These are phyloP conservation scores for Oryzias javanicus DNA, from an alignment of 2,113 vertebrate species.

Conservation along the genomic window DNA sequence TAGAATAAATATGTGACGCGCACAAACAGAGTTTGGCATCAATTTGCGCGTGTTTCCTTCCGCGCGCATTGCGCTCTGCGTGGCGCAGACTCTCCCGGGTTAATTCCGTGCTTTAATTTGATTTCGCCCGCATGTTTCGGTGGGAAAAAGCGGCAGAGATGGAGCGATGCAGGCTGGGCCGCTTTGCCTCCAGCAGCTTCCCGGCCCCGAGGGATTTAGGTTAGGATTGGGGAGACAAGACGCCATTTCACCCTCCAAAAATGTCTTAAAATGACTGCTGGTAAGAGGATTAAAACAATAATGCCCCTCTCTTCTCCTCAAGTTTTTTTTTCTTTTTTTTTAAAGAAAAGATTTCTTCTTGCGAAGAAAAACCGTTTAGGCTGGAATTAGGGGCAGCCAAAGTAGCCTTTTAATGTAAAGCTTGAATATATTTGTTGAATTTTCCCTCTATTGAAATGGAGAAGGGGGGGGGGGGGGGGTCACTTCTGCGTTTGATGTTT, in stretches of 20 bases:
- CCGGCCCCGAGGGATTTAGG: slow-evolving; percentile 85
- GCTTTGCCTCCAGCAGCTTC: slow-evolving; percentile 82
- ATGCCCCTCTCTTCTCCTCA: slow-evolving; percentile 95
- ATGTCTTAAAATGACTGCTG: slow-evolving; percentile 92
- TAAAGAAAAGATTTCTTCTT: slow-evolving; percentile 96
- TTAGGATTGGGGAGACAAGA: slow-evolving; percentile 84
- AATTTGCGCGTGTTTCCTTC: too few species aligned
- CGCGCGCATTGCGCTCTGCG: too few species aligned
- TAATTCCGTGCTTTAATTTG: slow-evolving; percentile 69
- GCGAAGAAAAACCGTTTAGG: slow-evolving; percentile 98
- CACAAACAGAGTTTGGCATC: too few species aligned
- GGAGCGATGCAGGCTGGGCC: slow-evolving; percentile 64
- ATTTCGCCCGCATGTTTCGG: slow-evolving; percentile 73
- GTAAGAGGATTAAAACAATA: slow-evolving; percentile 99
- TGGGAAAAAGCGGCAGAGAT: slow-evolving; percentile 79
- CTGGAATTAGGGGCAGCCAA: slow-evolving; percentile 96
- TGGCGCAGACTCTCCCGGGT: slow-evolving; percentile 34
- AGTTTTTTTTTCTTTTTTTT: slow-evolving; percentile 66
- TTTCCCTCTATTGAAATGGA: slow-evolving; percentile 49
- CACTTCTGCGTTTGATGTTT: slow-evolving; percentile 70
- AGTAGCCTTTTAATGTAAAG: slow-evolving; percentile 90
- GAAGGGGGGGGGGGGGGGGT: slow-evolving; percentile 25
- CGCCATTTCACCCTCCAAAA: slow-evolving; percentile 93
- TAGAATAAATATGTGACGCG: too few species aligned
- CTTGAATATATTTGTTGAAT: slow-evolving; percentile 83